A percentile compares a stretch with the other conserved stretches of the same genome.
These are phyloP conservation scores for Rhynchomys soricoides DNA, from an alignment of 2,113 vertebrate species.

Conservation along the genomic window DNA sequence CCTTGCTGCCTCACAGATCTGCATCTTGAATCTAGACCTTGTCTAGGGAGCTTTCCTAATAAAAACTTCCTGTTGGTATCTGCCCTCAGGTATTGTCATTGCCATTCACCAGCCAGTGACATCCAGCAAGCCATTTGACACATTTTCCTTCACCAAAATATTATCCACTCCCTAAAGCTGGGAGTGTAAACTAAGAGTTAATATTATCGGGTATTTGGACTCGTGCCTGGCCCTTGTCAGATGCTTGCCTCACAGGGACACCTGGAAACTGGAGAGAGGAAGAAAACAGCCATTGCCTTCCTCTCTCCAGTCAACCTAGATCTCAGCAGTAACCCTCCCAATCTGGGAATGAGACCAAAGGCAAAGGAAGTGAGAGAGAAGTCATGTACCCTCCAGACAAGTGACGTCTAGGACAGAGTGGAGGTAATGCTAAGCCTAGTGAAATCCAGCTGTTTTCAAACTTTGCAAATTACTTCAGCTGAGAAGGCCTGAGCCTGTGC, in stretches of 20 bases:
- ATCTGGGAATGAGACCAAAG: not conserved
- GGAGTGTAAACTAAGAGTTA: not conserved
- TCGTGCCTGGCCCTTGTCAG: too few relatives aligned
- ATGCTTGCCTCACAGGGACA: not conserved
- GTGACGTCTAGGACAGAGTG: rapidly evolving
- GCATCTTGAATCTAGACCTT: not conserved
- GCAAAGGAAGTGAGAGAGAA: not conserved
- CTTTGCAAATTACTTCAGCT: not conserved
- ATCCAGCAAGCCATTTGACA: not conserved
- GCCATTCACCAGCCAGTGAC: not conserved
- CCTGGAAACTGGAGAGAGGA: rapidly evolving
- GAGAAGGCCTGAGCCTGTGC: not conserved
- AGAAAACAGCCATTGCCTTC: not conserved
- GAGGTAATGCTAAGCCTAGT: rapidly evolving
- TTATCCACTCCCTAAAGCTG: not conserved
- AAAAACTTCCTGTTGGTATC: not conserved
- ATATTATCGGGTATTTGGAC: not conserved
- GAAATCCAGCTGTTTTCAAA: not conserved
- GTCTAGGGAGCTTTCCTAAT: not conserved
- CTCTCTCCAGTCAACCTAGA: not conserved
- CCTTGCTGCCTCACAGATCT: not conserved
- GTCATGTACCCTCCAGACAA: not conserved
- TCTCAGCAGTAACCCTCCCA: not conserved
- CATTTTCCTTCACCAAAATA: not conserved
- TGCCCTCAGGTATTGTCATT: not conserved